phyloP scores from a whole-genome alignment of 2,797 vertebrate species.

The Semotilus atromaculatus region DNA sequence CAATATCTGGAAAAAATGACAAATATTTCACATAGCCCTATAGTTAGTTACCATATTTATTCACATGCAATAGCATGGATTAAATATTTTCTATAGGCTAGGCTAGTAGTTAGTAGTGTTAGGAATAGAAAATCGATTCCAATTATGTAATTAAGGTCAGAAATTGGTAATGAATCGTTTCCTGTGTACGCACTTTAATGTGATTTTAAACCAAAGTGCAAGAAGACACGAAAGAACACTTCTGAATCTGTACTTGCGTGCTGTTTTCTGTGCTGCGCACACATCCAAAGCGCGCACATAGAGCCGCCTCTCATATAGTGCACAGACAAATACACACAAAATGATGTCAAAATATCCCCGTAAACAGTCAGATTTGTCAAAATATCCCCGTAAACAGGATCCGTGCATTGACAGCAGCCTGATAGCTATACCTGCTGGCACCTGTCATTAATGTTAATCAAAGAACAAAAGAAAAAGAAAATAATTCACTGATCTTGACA shows the following conservation, averaged over 20 bases:
- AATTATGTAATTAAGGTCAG: neutral
- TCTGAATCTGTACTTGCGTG: neutral
- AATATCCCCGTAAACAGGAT: too few relatives aligned
- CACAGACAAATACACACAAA: neutral
- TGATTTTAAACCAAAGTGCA: neutral
- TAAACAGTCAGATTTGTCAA: too few relatives aligned
- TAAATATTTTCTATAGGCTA: too few relatives aligned
- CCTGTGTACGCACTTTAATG: neutral
- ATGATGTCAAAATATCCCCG: neutral
- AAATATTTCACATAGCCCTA: neutral
- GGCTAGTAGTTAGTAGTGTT: too few relatives aligned
- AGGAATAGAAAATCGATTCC: neutral
- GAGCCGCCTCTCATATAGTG: neutral
- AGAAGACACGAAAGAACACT: neutral
- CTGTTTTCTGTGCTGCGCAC: neutral
- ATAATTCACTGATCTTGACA: too few relatives aligned
- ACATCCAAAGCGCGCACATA: neutral
- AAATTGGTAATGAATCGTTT: neutral
- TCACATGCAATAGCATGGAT: neutral
- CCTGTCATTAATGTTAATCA: too few relatives aligned
- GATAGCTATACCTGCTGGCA: too few relatives aligned
- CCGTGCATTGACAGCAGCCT: too few relatives aligned
- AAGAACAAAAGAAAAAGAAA: too few relatives aligned
- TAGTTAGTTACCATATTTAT: neutral
- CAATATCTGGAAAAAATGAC: neutral